Evolutionary conservation across 2,888 invertebrate genomes (phyloP), one percentile per base, ranked within the genome.

Genomic region (Diadegma fenestrale): DNA sequence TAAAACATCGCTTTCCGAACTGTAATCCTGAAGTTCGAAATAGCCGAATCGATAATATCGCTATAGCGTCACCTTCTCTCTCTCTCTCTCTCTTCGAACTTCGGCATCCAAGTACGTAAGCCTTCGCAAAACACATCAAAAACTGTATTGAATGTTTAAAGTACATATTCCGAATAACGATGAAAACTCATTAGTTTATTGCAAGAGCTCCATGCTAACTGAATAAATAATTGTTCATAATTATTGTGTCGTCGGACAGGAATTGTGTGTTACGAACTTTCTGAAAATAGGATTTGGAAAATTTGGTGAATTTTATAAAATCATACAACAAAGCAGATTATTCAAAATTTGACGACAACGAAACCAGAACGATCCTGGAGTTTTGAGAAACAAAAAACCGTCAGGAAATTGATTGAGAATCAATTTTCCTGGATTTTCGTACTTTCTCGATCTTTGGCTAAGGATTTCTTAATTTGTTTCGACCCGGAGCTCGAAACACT

Each of bases 31-130:
- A 58, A 58, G 26, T 58, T 58, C 58, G 26, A 58, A 58, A 58
- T 58, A 58, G 58, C 58, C 58, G 5, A 58, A 58, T 58, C 58
- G 58, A 58, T 58, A 58, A 58, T 58, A 22, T 58, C 58, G 26
- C 26, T 14, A 58, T 5, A 26, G 26, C 14, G 26, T 58, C 58
- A 14, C 58, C 12, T 22, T 54, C 51, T 19, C 51, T 51, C 51
- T 48, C 48, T 48, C 48, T 48, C 48, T 51, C 51, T 54, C 54
- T 10, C 37, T 14, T 12, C 3, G 6, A 26, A 26, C 26, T 26
- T 14, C 12, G 58, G 6, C 14, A 14, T 26, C 1, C 4, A 26
- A 58, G 26, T 58, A 26, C 58, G 14, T 58, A 58, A 58, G 1
- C 14, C 14, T 14, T 58, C 26, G 4, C 14, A 14, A 26, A 58